Evolutionary conservation across 2,888 invertebrate species (phyloP).

Genomic region (Chaetogeoica ovagalla): DNA sequence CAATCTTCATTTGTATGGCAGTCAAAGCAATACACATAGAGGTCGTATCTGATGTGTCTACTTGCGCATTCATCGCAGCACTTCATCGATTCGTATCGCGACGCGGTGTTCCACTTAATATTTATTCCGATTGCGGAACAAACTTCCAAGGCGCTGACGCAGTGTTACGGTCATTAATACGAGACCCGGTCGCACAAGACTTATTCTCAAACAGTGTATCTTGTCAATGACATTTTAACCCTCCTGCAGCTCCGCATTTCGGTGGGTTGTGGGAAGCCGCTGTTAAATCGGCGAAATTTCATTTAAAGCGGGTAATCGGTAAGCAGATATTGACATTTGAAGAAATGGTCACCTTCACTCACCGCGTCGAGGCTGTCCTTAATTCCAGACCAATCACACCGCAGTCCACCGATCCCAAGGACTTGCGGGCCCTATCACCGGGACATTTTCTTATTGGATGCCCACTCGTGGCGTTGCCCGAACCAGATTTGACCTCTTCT

Average conservation of each 20-base stretch:
- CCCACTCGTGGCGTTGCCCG: background rate
- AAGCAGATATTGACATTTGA: slow-evolving; percentile 21
- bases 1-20: background rate
- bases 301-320: slow-evolving; percentile 11
- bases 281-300: background rate
- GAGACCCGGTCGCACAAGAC: background rate
- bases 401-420: background rate
- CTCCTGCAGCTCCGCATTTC: no score
- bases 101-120: background rate
- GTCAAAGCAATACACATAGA: background rate
- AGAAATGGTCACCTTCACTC: background rate
- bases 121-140: background rate
- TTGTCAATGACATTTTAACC: background rate
- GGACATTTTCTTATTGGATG: slow-evolving; percentile 22
- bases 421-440: slow-evolving; percentile 9
- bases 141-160: background rate
- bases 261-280: slow-evolving; percentile 32
- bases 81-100: background rate
- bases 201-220: background rate
- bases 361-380: background rate
- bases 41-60: background rate
- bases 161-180: background rate
- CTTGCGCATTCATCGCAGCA: background rate
- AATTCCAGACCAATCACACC: slow-evolving; percentile 5
- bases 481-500: background rate